Evolutionary conservation across 2,797 vertebrate species (phyloP), one percentile per base, ranked within the genome.

Genomic region (Melanotaenia maccullochi): DNA sequence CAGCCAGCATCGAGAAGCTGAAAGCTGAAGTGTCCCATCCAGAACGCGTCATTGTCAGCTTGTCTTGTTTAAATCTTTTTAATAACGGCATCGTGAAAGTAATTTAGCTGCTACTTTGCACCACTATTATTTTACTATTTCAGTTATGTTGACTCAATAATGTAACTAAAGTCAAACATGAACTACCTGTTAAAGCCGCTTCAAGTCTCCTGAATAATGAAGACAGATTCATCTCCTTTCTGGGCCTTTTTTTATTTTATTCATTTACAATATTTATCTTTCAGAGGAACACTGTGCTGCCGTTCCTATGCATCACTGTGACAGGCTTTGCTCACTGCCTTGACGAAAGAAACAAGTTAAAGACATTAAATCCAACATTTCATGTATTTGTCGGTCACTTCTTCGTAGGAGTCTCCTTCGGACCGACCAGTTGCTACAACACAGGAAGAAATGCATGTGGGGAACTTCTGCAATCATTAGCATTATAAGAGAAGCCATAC

Each of bases 281-380:
- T 56, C 51, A 47, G 78, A 82, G 69, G 70, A 75, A 64, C 56
- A 68, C 71, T 73, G 55, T 30, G 28, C 28, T 30, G 28, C 28
- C 7, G 71, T 76, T 83, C 81, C 83, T 84, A 86, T 83, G 88
- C 89, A 90, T 88, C 89, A 93, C 92, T 93, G 92, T 92, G 90
- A 93, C 78, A 75, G 88, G 84, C 89, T 89, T 70, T 61, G 78
- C 85, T 81, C 91, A 92, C 92, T 92, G 92, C 92, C 92, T 88
- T 81, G 84, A 89, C 81, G 69, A 55, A 78, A 11, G 24, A 79
- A 77, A 75, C 47, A 60, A 66, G 16, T 38, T 47, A 24, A 47
- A 47, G 20, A n/a, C 18, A 4, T 20, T 18, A 35, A 11, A 8
- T 60, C 38, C 61, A 55, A 72, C 24, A 57, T 78, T 75, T 71